These are phyloP conservation scores for Odobenus rosmarus DNA, from an alignment of 2,113 vertebrate genomes.

Conservation along the genomic window DNA sequence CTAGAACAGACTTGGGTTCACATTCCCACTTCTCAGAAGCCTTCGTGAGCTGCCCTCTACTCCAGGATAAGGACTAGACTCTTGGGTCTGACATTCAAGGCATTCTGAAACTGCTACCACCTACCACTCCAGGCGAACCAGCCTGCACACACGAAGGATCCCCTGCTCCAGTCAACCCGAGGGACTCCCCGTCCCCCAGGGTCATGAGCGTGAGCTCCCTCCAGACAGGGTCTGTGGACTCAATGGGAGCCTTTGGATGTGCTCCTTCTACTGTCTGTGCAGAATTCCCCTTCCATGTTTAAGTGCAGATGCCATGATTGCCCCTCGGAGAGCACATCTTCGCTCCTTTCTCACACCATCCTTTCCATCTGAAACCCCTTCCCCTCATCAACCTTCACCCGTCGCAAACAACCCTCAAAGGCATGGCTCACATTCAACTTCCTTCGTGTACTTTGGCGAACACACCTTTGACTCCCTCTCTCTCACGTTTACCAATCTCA, in stretches of 20 bases:
- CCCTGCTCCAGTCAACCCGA: neutral
- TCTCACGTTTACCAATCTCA: neutral
- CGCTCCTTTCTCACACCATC: neutral
- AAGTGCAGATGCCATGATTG: neutral
- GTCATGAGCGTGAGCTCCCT: neutral
- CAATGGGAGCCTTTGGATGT: neutral
- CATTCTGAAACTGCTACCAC: neutral
- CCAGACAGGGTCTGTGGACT: accelerated
- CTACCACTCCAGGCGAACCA: neutral
- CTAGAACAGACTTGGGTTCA: neutral
- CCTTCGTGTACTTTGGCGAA: neutral
- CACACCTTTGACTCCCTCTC: neutral
- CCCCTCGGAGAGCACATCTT: neutral
- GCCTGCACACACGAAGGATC: neutral
- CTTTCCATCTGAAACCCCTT: neutral
- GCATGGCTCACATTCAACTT: neutral
- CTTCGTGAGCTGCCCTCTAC: neutral
- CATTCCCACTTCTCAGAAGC: neutral
- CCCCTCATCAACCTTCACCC: neutral
- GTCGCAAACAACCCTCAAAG: neutral
- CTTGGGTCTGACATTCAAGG: neutral
- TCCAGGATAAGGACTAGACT: neutral
- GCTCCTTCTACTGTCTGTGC: neutral
- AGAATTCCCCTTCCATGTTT: neutral
- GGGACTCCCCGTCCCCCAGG: neutral